Evolutionary conservation across 2,113 vertebrate genomes (phyloP).

Genomic region (Vimba vimba): DNA sequence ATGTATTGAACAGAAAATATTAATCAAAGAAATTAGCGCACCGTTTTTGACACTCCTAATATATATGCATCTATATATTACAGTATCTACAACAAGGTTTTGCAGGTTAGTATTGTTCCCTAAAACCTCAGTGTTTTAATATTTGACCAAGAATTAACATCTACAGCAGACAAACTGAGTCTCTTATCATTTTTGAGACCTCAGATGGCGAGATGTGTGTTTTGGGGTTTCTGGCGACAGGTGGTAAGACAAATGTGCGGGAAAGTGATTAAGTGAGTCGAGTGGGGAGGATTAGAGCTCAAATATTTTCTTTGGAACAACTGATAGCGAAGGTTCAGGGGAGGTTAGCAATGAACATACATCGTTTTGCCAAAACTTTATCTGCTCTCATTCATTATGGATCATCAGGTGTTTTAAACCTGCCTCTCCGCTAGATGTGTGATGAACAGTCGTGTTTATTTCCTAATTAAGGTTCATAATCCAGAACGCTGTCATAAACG

Average conservation of each 20-base stretch:
- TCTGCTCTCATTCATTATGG: constrained; percentile 36
- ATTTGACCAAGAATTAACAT: constrained; percentile 6
- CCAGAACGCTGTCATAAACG: constrained; percentile 61
- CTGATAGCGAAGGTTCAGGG: background rate
- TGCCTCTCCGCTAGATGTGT: constrained; percentile 25
- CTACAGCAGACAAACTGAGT: constrained; percentile 8
- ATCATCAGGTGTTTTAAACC: constrained; percentile 46
- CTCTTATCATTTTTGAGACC: background rate
- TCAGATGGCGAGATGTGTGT: constrained; percentile 40
- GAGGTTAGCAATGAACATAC: background rate
- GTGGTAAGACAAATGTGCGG: constrained; percentile 29
- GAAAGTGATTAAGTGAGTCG: constrained; percentile 26
- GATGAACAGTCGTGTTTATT: constrained; percentile 63
- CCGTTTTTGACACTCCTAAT: too few species aligned
- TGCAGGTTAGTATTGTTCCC: background rate
- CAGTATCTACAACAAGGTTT: background rate
- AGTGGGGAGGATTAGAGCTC: constrained; percentile 11
- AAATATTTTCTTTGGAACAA: constrained; percentile 24
- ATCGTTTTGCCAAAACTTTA: constrained; percentile 10
- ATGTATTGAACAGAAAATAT: too few species aligned
- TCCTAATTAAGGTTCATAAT: constrained; percentile 68
- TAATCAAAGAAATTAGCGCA: too few species aligned
- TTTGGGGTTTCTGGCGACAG: constrained; percentile 26
- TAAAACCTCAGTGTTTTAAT: constrained; percentile 9
- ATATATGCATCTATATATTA: background rate